phyloP scores from a whole-genome alignment of 2,113 vertebrate genomes.

The Ameiurus melas region DNA sequence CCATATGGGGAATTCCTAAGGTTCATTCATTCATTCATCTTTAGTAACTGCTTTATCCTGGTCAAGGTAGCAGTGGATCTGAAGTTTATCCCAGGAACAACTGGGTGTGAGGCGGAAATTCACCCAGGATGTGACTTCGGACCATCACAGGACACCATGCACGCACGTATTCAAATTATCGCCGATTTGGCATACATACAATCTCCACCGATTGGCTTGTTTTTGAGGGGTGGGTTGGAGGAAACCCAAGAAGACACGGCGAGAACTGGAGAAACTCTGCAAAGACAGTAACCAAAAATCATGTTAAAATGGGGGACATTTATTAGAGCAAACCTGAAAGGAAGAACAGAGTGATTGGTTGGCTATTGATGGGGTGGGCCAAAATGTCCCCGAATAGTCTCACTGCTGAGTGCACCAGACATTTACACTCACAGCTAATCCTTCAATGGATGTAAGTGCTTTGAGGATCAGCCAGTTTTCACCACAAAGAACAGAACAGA shows the following conservation, averaged over 20 bases:
- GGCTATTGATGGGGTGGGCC: background rate
- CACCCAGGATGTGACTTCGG: too few relatives aligned
- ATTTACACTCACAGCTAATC: conserved; percentile 50
- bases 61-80: background rate
- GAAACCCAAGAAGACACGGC: background rate
- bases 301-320: background rate
- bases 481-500: conserved; percentile 31
- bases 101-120: background rate
- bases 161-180: background rate
- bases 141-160: background rate
- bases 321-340: background rate
- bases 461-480: conserved; percentile 50
- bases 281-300: background rate
- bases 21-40: background rate
- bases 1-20: background rate
- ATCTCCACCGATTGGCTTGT: background rate
- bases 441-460: conserved; percentile 45
- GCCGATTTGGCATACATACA: background rate
- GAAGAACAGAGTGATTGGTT: background rate
- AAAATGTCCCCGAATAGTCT: conserved; percentile 49
- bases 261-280: background rate
- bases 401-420: conserved; percentile 29
- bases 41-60: background rate
- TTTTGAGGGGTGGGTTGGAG: background rate
- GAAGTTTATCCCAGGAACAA: background rate